Evolutionary conservation across 2,888 invertebrate genomes (phyloP), one percentile per base, ranked within the genome.

Genomic region (Drosophila mercatorum): DNA sequence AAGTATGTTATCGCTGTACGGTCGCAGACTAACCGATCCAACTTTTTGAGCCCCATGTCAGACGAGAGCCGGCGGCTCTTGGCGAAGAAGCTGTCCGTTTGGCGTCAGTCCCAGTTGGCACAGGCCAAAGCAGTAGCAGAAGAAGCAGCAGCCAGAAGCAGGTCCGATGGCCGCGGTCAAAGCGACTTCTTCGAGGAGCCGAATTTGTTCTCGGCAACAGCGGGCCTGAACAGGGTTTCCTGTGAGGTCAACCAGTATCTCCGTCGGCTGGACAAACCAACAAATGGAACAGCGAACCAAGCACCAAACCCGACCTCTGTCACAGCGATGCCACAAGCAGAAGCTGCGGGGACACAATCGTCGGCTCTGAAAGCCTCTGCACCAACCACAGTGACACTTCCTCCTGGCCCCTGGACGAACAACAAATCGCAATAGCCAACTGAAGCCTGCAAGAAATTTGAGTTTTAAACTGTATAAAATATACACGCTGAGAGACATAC

Each of bases 181-280:
- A 8, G 11, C 2, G 77, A 73, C 34, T 63, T 63, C 41, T 60
- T 70, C 3, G 28, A 51, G 1, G 59, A 67, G 58, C 64, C 72
- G 28, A 46, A 68, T 46, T n/a, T 64, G 6, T 69, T 44, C 34
- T 61, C 72, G 28, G 38, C 67, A 3, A 17, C 62, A 11, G n/a
- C 53, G 2, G 53, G 53, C 34, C 68, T 65, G 0, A n/a, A 56
- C 8, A 11, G 7, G 5, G 47, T 7, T 12, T 8, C 0, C 31
- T 3, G 5, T 5, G 8, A 43, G 14, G 22, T 3, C 40, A n/a
- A 28, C 17, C 6, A 14, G 22, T 26, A 38, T 38, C 12, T 26
- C 14, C 26, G 14, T 26, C 52, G 22, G 4, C 14, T 52, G 36
- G 12, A 34, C 12, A 11, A 3, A 22, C 22, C 12, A 17, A 34